Evolutionary conservation across 2,113 vertebrate genomes (phyloP), one percentile per base, ranked within the genome.

Genomic region (Thomomys bottae): DNA sequence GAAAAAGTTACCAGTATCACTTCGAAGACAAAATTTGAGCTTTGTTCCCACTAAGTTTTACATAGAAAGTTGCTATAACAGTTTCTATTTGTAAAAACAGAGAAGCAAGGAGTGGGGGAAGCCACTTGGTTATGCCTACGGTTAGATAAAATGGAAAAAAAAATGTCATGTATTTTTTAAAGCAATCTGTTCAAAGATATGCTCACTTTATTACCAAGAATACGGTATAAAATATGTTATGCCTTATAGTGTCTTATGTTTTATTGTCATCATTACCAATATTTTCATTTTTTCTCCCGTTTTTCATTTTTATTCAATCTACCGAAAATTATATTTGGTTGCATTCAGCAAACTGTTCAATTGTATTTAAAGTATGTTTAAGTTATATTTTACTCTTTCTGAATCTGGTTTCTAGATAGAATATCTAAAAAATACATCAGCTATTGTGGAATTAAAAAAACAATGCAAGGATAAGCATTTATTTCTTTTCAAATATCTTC

Each of bases 231-330:
- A 96, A 96, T 76, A 7, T 73, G 21, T 45, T 94, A 54, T 45
- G 30, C 40, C 75, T 92, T 92, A 45, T 86, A 88, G 91, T 85
- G 17, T 14, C 36, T 92, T 95, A 86, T 89, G 54, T 26, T 95
- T 96, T 94, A 96, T 70, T 89, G 68, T 0, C 0, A 32, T 94
- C 68, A 77, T 95, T 93, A 93, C 28, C 59, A n/a, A 49, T 81
- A 6, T 72, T 92, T 63, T 93, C 92, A 96, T 96, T 96, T 95
- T 45, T 96, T 94, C 68, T 83, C 84, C 80, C 77, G 96, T 73
- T 94, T 96, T 95, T 70, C 81, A 96, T 96, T 90, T 96, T 92
- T 87, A 93, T 95, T 91, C 86, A 85, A 97, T 84, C 94, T 96
- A 88, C 34, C 95, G 26, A 49, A 72, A 90, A 94, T 89, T 85